Conservation (phyloP, 2,888 invertebrate genomes). For the Amphipoea lucens region DNA sequence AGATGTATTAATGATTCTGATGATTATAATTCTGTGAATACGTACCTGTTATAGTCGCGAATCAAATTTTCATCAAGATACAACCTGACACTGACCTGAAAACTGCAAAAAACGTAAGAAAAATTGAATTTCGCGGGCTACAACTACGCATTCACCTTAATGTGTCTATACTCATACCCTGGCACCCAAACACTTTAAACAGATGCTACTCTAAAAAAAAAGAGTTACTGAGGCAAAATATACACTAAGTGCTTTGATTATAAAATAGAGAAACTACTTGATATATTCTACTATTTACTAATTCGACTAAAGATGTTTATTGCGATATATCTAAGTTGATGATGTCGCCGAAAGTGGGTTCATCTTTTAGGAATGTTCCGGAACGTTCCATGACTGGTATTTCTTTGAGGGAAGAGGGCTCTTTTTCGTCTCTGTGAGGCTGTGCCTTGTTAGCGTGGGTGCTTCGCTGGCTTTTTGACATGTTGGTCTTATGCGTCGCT, state of each 20-base stretch:
- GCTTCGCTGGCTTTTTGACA: constrained; percentile 42
- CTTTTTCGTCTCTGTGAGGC: constrained; percentile 45
- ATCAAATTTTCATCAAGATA: no score
- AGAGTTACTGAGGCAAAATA: constrained; percentile 40
- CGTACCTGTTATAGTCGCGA: no score
- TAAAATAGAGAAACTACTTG: constrained; percentile 41
- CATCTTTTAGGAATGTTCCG: constrained; percentile 94
- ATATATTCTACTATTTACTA: constrained; percentile 40
- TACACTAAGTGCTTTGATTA: constrained; percentile 49
- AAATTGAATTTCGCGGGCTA: no score
- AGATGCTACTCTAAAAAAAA: constrained; percentile 1
- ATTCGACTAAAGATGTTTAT: constrained; percentile 49
- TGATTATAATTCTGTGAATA: no score
- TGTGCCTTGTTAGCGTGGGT: constrained; percentile 53
- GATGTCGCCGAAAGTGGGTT: constrained; percentile 90
- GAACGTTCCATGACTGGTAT: constrained; percentile 90
- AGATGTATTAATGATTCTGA: no score
- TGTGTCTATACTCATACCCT: background rate
- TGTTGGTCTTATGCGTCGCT: constrained; percentile 36
- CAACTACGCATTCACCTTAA: no score
- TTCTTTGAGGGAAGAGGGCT: constrained; percentile 53
- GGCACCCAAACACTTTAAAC: background rate
- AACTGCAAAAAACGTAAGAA: no score
- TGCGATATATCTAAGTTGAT: constrained; percentile 76
- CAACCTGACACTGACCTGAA: no score